These are phyloP conservation scores for Acipenser ruthenus DNA, from an alignment of 2,797 vertebrate genomes.

Conservation along the genomic window DNA sequence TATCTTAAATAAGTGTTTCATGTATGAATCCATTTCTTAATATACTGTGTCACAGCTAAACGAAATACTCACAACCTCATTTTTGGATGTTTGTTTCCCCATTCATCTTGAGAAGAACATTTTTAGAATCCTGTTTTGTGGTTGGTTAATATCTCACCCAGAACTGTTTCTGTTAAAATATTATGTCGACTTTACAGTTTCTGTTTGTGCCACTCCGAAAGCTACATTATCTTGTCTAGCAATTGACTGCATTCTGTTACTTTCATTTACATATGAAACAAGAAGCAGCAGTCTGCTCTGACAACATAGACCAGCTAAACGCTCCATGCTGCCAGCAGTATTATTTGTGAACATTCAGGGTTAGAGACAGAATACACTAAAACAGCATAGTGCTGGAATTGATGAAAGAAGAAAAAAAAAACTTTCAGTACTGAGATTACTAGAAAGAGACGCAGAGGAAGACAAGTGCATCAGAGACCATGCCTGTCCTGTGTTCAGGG, in stretches of 20 bases:
- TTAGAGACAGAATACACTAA: conserved; percentile 39
- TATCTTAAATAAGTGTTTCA: too few species aligned
- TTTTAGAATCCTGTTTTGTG: too few species aligned
- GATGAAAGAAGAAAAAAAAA: conserved; percentile 47
- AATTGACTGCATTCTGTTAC: conserved; percentile 68
- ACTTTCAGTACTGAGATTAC: conserved; percentile 41
- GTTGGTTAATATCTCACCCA: too few species aligned
- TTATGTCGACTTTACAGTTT: conserved; percentile 21
- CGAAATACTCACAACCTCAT: too few species aligned
- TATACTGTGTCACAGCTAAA: too few species aligned
- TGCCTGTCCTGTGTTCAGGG: conserved; percentile 30
- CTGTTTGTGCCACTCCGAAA: conserved; percentile 42
- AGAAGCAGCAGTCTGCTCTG: conserved; percentile 55
- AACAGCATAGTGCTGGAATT: conserved; percentile 46
- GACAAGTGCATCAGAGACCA: conserved; percentile 35
- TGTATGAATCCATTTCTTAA: too few species aligned
- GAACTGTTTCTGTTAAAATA: too few species aligned
- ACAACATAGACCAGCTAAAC: conserved; percentile 50
- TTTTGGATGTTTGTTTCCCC: too few species aligned
- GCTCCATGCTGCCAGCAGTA: conserved; percentile 51
- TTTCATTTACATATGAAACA: conserved; percentile 76
- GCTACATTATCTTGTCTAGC: conserved; percentile 76
- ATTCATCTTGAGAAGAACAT: too few species aligned
- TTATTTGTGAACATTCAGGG: conserved; percentile 44
- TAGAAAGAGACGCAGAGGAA: conserved; percentile 43